Conservation (phyloP, 1,140 invertebrate species). For the Drosophila pectinifera region DNA sequence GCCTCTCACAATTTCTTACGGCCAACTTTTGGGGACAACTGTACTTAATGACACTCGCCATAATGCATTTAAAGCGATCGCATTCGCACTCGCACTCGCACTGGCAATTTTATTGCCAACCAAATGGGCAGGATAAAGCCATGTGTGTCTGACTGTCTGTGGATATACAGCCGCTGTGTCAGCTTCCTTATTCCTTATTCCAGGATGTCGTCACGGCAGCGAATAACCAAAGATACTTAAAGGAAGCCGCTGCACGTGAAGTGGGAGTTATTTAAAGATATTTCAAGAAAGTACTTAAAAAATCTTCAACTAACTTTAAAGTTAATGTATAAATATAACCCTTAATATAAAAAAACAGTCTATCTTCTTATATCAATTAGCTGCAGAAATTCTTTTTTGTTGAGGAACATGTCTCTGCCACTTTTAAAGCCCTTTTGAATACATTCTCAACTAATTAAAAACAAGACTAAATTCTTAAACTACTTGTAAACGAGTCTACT, state of each 20-base stretch:
- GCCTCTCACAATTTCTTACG: constrained; percentile 41
- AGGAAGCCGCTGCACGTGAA: background rate
- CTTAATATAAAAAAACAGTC: no score
- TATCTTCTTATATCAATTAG: no score
- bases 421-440: background rate
- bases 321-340: no score
- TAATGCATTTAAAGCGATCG: constrained; percentile 58
- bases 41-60: constrained; percentile 54
- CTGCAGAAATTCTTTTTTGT: no score
- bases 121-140: constrained; percentile 40
- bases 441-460: background rate
- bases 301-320: no score
- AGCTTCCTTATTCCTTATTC: constrained; percentile 6
- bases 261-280: background rate
- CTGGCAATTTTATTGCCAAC: constrained; percentile 40
- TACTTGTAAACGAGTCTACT: background rate
- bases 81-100: background rate
- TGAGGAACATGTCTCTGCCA: background rate
- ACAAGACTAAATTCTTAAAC: background rate
- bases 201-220: constrained; percentile 12
- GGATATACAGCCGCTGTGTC: constrained; percentile 15
- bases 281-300: no score
- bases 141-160: constrained; percentile 6
- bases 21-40: constrained; percentile 52
- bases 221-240: background rate